Evolutionary conservation across 2,888 invertebrate genomes (phyloP), one percentile per base, ranked within the genome.

Genomic region (Hylaea fasciaria): DNA sequence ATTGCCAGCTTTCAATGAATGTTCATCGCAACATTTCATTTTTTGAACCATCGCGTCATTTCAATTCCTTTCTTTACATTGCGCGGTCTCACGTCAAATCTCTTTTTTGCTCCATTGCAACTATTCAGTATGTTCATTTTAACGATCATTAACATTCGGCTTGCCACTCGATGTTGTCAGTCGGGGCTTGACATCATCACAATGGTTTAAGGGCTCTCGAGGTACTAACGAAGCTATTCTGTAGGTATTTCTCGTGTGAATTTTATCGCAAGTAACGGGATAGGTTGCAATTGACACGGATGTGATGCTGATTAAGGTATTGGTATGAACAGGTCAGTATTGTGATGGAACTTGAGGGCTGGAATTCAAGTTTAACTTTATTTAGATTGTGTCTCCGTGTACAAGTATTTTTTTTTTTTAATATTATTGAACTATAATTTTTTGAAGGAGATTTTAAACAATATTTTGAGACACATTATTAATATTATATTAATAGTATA

Each of bases 191-290:
- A 88, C 87, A 82, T 77, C 81, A 72, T 80, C 82, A 88, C 87
- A 89, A 89, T 65, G 40, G 83, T 77, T 74, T 71, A 75, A 90
- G 90, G 70, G 87, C 89, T 72, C 90, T 91, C 73, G 82, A 81
- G 70, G 82, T 85, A 86, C 88, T 91, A 92, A 92, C 91, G 91
- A 92, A 89, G 80, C 86, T 78, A 91, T 91, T 91, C 89, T 89
- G 83, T 87, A 62, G 78, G 82, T 81, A 80, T 85, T 89, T 91
- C 91, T 88, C 90, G 88, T 84, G 91, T 89, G 87, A 88, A 89
- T 82, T 22, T 79, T 81, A 81, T 83, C 71, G 69, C 69, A 64
- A 64, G 58, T 55, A 52, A 57, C 57, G 46, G 58, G 40, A 14
- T 61, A 45, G 60, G 46, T 64, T 56, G 63, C 65, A 52, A 64